Evolutionary conservation across 92 coral and sea anemone species (phyloP), one percentile per base, ranked within the genome.

Genomic region (Epizoanthus illoricatus): DNA sequence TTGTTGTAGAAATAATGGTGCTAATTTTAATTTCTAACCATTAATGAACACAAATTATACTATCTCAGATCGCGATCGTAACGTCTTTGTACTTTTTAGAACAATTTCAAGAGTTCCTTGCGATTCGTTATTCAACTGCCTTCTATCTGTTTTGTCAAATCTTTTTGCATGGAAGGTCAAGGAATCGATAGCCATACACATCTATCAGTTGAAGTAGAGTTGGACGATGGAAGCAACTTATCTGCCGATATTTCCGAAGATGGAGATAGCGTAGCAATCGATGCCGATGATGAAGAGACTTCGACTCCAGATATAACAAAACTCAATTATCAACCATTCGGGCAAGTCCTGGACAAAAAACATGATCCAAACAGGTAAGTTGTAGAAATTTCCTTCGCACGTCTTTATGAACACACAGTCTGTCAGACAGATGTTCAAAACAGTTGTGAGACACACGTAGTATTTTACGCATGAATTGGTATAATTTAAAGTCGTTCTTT

Each of bases 321-420:
- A 67, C 87, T 92, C 7, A 94, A 92, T 54, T 79, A 75, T 62
- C 98, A 87, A 79, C 94, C 94, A 19, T 63, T 81, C 33, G 40
- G 45, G 1, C 84, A 76, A 12, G 81, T 69, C 23, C 83, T 65
- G 61, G 84, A 85, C 33, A 89, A 65, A 76, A 85, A 88, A 65
- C 83, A 86, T 62, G 98, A 95, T 71, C 97, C 97, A 19, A 93
- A 95, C 88, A 95, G 94, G 98, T 92, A 24, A 21, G 84, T 49
- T 43, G 52, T n/a, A 5, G 3, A n/a, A 5, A 5, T 55, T 12
- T 20, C 11, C 17, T 49, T 6, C 5, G 7, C 62, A 21, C 24
- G 3, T 28, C 41, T 52, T 43, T 23, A 9, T 9, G 21, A 4
- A 21, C 47, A 59, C 23, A 40, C 13, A 43, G 43, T 17, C 3